Percentiles rank a stretch among this genome's conserved stretches.
phyloP scores from a whole-genome alignment of 2,113 vertebrate species.

The Campylorhamphus procurvoides region DNA sequence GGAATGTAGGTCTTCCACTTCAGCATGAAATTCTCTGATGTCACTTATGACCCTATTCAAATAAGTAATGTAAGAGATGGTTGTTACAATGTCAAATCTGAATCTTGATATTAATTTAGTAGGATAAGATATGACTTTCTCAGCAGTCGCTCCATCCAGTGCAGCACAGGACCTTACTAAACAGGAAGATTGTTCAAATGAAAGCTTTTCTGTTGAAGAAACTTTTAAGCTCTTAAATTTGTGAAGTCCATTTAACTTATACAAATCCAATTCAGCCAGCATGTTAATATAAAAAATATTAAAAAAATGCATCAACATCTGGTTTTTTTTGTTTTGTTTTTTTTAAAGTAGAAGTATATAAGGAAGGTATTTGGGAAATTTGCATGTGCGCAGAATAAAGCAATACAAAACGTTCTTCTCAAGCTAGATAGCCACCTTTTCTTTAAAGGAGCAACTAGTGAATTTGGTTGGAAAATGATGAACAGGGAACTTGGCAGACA shows the following conservation, averaged over 20 bases:
- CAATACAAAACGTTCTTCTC: not conserved
- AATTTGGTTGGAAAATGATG: not conserved
- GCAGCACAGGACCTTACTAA: not conserved
- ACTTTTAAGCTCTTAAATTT: not conserved
- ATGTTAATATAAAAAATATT: not conserved
- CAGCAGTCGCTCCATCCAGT: not conserved
- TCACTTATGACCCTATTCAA: not conserved
- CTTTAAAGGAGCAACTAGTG: not conserved
- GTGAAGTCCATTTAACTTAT: not conserved
- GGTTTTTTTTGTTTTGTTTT: not conserved
- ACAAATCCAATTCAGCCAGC: fast-evolving
- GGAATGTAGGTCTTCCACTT: not conserved
- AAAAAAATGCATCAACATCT: not conserved
- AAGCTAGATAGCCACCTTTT: not conserved
- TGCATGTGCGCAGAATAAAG: not conserved
- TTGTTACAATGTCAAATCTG: not conserved
- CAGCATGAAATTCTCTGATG: not conserved
- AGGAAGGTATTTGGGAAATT: not conserved
- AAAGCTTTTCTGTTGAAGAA: not conserved
- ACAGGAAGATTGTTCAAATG: not conserved
- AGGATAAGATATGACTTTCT: not conserved
- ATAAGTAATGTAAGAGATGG: not conserved
- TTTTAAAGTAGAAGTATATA: not conserved
- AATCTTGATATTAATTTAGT: not conserved
- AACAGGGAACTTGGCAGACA: not conserved